Evolutionary conservation across 2,797 vertebrate genomes (phyloP), one percentile per base, ranked within the genome.

Genomic region (Gobio occitaniae): DNA sequence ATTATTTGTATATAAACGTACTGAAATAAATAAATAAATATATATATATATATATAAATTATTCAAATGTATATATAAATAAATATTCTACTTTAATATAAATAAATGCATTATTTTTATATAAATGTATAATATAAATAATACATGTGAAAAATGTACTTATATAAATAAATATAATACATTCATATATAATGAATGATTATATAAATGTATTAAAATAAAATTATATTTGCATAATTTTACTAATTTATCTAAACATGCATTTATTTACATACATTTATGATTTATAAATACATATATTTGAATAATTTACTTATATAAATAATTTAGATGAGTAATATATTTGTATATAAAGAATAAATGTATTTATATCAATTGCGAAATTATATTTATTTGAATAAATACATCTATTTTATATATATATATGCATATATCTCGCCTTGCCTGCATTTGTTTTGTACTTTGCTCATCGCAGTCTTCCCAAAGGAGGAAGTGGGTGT

Each of bases 381-480:
- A 61, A n/a, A 61, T 61, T 59, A 2, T 25, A 61, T 65, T 63
- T 63, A 63, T 15, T n/a, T 56, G 1, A 76, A 15, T 56, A 76
- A 59, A 76, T n/a, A n/a, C 50, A n/a, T 78, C 2, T 86, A 16
- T 59, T 19, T 54, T 69, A 59, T 59, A n/a, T 76, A 76, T 76
- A 13, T 84, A 47, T 75, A 2, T 82, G 29, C 17, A 66, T 50
- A 66, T 32, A 9, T 16, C 9, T 59, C 12, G 17, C 44, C 61
- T 66, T 79, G 29, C 78, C 59, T 66, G 78, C 78, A 48, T 41
- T 78, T 29, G 63, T 85, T 66, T 32, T 79, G 78, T 66, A 65
- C 78, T 79, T 29, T 50, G 61, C 77, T 79, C n/a, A 63, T 79
- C 75, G 29, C 78, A 79, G 78, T 66, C 61, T 79, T 78, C 77